Evolutionary conservation across 2,113 vertebrate species (phyloP).

Genomic region (Xyliphius kryptos): DNA sequence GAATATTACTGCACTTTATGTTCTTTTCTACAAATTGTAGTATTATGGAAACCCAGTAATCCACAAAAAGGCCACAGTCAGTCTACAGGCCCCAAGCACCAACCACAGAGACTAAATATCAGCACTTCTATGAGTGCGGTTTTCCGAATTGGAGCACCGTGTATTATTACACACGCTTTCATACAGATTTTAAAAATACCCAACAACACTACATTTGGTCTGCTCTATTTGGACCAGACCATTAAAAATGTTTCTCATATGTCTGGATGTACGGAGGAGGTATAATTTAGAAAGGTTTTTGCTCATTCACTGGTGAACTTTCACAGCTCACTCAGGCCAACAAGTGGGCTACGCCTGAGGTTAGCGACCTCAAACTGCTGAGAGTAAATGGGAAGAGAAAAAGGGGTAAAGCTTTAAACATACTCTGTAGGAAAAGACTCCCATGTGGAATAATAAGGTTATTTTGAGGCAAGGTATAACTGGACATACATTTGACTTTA

Average conservation of each 20-base stretch:
- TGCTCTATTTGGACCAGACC: conserved; percentile 54
- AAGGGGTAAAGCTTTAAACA: conserved; percentile 50
- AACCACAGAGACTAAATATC: conserved; percentile 32
- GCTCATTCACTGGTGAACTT: conserved; percentile 61
- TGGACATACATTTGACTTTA: conserved; percentile 53
- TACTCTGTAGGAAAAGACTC: conserved; percentile 52
- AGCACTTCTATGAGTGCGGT: conserved; percentile 31
- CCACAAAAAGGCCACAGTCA: conserved; percentile 20
- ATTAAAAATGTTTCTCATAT: conserved; percentile 57
- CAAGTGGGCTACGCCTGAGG: conserved; percentile 53
- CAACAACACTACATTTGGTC: conserved; percentile 35
- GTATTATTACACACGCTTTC: conserved; percentile 12
- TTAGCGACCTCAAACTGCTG: conserved; percentile 53
- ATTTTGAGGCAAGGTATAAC: conserved; percentile 55
- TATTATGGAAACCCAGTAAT: conserved; percentile 8
- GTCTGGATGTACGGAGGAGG: conserved; percentile 52
- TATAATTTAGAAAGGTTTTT: conserved; percentile 61
- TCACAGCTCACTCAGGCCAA: conserved; percentile 54
- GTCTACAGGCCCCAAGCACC: conserved; percentile 9
- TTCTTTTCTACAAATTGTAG: conserved; percentile 1
- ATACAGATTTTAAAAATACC: conserved; percentile 45
- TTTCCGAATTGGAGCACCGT: conserved; percentile 13
- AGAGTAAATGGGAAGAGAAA: conserved; percentile 44
- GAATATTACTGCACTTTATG: too few relatives aligned
- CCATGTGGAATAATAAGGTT: conserved; percentile 58